A percentile compares a stretch with the other conserved stretches of the same genome.
phyloP scores from a whole-genome alignment of 2,888 invertebrate genomes.

The Pseudolycoriella hygida region DNA sequence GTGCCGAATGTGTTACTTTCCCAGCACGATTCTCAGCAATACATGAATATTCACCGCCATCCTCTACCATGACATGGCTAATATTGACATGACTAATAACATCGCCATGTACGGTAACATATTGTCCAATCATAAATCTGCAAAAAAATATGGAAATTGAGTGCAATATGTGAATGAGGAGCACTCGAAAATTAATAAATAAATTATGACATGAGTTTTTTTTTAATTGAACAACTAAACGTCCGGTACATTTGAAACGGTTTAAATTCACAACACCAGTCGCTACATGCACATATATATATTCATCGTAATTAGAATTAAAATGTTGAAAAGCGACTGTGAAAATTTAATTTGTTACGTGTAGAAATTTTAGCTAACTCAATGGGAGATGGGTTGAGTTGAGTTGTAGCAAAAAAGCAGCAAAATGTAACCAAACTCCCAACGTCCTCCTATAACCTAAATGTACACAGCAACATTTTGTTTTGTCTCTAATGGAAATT shows the following conservation, averaged over 20 bases:
- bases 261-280: too few species aligned
- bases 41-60: slow-evolving; percentile 66
- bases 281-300: not conserved
- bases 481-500: too few species aligned
- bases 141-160: slow-evolving; percentile 3
- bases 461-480: too few species aligned
- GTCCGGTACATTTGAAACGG: too few species aligned
- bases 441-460: not conserved
- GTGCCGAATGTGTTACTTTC: slow-evolving; percentile 49
- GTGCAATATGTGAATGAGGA: too few species aligned
- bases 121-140: slow-evolving; percentile 61
- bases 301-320: not conserved
- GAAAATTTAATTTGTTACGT: too few species aligned
- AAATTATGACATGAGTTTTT: too few species aligned
- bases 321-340: not conserved
- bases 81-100: slow-evolving; percentile 73
- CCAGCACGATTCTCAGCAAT: slow-evolving; percentile 60
- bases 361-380: too few species aligned
- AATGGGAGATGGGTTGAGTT: not conserved
- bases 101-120: slow-evolving; percentile 59
- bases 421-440: not conserved
- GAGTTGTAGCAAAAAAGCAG: not conserved
- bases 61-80: slow-evolving; percentile 57
- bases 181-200: too few species aligned
- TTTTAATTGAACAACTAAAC: too few species aligned